Evolutionary conservation across 2,888 invertebrate species (phyloP), one percentile per base, ranked within the genome.

Genomic region (Drosophila anomelani): DNA sequence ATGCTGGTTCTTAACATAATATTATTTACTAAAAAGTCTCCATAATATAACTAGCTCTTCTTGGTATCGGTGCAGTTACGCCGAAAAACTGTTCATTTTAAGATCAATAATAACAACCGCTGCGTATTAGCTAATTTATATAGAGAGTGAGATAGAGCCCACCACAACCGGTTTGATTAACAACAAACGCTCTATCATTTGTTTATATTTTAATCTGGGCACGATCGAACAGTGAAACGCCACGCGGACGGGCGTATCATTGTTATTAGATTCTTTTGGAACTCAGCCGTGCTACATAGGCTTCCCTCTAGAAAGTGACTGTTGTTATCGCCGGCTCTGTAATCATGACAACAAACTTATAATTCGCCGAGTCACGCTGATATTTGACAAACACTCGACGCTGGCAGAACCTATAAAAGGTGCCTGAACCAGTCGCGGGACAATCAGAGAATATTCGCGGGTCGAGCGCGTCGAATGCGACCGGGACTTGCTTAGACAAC

Each of bases 141-240:
- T 3, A 15, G 13, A 51, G 20, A 26, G 26, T 26, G 4, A 51
- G 13, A 9, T 20, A 32, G 29, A 34, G 29, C 12, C 1, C 2
- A 9, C 4, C 26, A 3, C 26, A 47, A 41, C 44, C 15, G 39
- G 41, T 43, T 69, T 70, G 47, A 70, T 67, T 67, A 49, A 71
- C 58, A 71, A 71, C 71, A 64, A 49, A 49, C 57, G 26, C 29
- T 36, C 12, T 68, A 47, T 70, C 34, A 46, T 17, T 69, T 56
- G 71, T 41, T 67, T 47, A 63, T 63, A 26, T 34, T 63, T 39
- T 34, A 20, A 17, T 34, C 17, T 36, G n/a, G 2, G 17, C 34
- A 23, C 13, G 51, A n/a, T 53, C 8, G 46, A 13, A 9, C 20
- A 29, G 62, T 13, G 17, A 13, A 36, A 20, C 36, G 20, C 5